Conservation (phyloP, 2,797 vertebrate species). For the Oreochromis grahami region DNA sequence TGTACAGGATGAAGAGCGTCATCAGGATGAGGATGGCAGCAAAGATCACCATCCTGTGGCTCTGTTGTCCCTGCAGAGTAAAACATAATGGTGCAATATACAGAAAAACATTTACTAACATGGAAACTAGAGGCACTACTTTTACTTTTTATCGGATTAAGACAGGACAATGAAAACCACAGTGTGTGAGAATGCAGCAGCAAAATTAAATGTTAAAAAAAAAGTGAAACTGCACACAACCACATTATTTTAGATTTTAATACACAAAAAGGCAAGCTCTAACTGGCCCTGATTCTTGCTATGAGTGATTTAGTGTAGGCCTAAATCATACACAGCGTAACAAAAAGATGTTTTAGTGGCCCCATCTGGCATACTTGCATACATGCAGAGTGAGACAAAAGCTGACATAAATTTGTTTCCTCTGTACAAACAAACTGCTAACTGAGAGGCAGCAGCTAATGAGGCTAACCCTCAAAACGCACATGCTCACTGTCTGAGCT, state of each 20-base stretch:
- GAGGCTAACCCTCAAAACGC: neutral
- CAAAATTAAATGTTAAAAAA: neutral
- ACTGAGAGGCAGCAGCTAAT: neutral
- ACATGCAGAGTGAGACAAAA: neutral
- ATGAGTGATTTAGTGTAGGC: neutral
- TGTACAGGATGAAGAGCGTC: conserved; percentile 93
- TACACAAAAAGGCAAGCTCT: neutral
- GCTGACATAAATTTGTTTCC: neutral
- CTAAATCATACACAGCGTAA: neutral
- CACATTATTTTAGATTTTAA: neutral
- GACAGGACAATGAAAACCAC: neutral
- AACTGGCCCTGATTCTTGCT: neutral
- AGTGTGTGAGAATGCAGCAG: neutral
- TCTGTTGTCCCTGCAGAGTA: conserved; percentile 64
- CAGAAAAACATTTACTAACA: neutral
- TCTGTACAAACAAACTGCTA: neutral
- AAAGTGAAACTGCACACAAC: neutral
- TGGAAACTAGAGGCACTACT: neutral
- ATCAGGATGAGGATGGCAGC: conserved; percentile 85
- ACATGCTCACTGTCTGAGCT: neutral
- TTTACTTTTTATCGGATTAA: neutral
- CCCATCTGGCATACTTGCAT: neutral
- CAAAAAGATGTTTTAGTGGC: neutral
- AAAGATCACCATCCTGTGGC: conserved; percentile 86
- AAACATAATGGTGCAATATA: neutral